These are phyloP conservation scores for Mus pahari DNA, from an alignment of 2,113 vertebrate species.

Conservation along the genomic window DNA sequence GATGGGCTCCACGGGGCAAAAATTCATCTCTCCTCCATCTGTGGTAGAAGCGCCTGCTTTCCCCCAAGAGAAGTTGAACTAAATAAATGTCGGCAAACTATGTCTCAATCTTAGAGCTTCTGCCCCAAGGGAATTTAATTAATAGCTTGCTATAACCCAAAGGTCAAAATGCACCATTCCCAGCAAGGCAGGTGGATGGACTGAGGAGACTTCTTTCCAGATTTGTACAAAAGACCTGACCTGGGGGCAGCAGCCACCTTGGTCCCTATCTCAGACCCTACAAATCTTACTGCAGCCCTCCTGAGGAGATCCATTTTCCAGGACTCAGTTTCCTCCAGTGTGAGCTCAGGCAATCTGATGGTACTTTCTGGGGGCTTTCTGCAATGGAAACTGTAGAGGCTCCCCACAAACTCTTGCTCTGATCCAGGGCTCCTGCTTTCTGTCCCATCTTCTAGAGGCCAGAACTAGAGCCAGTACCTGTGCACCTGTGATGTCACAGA, in stretches of 20 bases:
- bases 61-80: not conserved
- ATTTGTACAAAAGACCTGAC: not conserved
- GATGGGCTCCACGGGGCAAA: not conserved
- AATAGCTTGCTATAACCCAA: not conserved
- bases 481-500: not conserved
- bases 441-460: constrained; percentile 10
- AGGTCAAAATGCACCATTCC: not conserved
- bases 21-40: not conserved
- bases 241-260: not conserved
- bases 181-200: not conserved
- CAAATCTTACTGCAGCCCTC: not conserved
- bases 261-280: not conserved
- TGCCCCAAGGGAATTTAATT: not conserved
- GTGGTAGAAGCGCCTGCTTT: not conserved
- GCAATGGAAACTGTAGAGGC: not conserved
- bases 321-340: not conserved
- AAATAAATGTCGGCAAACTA: not conserved
- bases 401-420: not conserved
- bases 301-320: not conserved
- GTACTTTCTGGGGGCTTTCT: not conserved
- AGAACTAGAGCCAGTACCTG: constrained; percentile 7
- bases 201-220: not conserved
- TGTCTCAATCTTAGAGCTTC: not conserved
- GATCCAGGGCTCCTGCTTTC: not conserved
- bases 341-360: not conserved